These are phyloP conservation scores for Drosophila subsilvestris DNA, from an alignment of 2,888 invertebrate genomes.

Conservation along the genomic window DNA sequence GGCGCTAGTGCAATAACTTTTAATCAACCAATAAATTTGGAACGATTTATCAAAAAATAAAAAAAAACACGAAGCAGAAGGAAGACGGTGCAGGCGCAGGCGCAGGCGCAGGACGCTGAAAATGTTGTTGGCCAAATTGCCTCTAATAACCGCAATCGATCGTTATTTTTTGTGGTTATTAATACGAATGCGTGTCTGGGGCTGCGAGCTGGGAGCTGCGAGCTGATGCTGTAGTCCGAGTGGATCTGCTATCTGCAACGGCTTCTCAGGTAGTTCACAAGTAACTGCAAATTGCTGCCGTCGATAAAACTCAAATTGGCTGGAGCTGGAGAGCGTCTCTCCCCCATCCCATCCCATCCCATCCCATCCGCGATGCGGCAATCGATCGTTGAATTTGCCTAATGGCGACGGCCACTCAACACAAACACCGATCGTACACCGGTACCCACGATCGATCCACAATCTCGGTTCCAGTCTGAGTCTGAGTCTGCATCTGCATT, in stretches of 20 bases:
- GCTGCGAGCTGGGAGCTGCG: conserved; percentile 24
- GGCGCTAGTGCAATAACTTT: conserved; percentile 75
- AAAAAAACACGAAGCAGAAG: conserved; percentile 21
- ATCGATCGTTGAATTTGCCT: conserved; percentile 81
- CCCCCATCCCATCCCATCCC: conserved; percentile 5
- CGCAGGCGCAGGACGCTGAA: conserved; percentile 38
- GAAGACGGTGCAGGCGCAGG: conserved; percentile 15
- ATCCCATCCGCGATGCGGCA: conserved; percentile 63
- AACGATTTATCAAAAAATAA: conserved; percentile 72
- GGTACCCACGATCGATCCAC: conserved; percentile 20
- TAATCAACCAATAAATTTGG: conserved; percentile 79
- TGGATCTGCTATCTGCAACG: conserved; percentile 57
- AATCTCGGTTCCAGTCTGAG: conserved; percentile 14
- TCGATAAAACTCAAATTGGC: conserved; percentile 78
- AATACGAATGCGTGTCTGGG: conserved; percentile 61
- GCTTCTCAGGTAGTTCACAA: conserved; percentile 84
- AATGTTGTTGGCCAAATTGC: conserved; percentile 77
- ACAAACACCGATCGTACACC: conserved; percentile 63
- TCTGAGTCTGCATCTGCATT: conserved; percentile 34
- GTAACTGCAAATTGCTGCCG: conserved; percentile 83
- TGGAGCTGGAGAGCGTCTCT: conserved; percentile 5
- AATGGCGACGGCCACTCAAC: conserved; percentile 81
- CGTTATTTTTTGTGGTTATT: conserved; percentile 82
- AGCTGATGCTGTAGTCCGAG: conserved; percentile 24
- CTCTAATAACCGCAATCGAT: conserved; percentile 81